Conservation (phyloP, 2,888 invertebrate species). For the Meloe dianella region DNA sequence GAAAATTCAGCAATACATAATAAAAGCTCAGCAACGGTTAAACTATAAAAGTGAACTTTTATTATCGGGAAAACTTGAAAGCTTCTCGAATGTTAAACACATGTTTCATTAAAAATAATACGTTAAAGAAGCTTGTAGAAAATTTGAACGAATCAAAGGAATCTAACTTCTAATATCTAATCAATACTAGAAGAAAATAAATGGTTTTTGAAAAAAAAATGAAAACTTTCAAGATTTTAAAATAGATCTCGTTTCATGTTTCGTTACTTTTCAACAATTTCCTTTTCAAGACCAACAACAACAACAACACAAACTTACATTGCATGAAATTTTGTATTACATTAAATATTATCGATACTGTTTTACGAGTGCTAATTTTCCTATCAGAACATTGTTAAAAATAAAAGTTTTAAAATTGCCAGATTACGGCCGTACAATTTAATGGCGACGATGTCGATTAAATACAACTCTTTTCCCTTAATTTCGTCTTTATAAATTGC, state of each 20-base stretch:
- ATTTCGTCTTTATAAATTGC: conserved; percentile 42
- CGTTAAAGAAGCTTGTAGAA: neutral
- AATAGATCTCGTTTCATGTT: conserved; percentile 13
- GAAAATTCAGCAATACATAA: conserved; percentile 33
- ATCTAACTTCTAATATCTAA: conserved; percentile 17
- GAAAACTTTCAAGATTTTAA: conserved; percentile 12
- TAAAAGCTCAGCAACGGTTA: conserved; percentile 21
- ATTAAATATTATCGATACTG: conserved; percentile 39
- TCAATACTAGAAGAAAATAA: neutral
- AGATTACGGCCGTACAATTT: conserved; percentile 38
- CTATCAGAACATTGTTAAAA: conserved; percentile 36
- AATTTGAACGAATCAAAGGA: conserved; percentile 20
- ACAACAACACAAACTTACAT: conserved; percentile 35
- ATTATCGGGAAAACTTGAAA: conserved; percentile 19
- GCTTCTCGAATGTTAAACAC: conserved; percentile 16
- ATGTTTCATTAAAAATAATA: conserved; percentile 7
- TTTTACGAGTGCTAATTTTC: conserved; percentile 38
- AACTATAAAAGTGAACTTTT: conserved; percentile 17
- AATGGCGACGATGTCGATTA: conserved; percentile 38
- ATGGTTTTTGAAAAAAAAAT: conserved; percentile 1
- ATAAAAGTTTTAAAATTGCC: conserved; percentile 32
- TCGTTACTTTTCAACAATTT: conserved; percentile 17
- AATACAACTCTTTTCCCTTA: conserved; percentile 32
- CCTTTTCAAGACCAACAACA: conserved; percentile 10
- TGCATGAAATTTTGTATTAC: conserved; percentile 32